These are phyloP conservation scores for Tipula lateralis DNA, from an alignment of 2,888 invertebrate genomes.

Conservation along the genomic window DNA sequence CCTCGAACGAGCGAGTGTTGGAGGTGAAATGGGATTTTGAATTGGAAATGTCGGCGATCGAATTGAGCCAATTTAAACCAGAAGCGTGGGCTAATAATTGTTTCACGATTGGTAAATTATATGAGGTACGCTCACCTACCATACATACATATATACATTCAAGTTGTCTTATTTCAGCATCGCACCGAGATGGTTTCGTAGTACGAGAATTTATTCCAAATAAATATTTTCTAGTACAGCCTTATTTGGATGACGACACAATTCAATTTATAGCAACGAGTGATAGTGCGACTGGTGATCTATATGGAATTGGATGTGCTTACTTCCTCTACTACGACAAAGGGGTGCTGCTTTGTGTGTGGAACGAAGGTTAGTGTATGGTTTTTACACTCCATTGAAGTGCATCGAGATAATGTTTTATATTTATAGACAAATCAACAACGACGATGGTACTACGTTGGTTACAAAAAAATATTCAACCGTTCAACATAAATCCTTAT, in stretches of 20 bases:
- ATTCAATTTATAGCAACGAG: not conserved
- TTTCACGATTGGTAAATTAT: not conserved
- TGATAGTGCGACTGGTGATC: not conserved
- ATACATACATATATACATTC: no score
- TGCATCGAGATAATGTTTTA: not conserved
- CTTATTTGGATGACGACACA: not conserved
- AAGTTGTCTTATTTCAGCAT: not conserved
- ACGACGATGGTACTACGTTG: not conserved
- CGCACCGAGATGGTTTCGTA: not conserved
- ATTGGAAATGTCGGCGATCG: not conserved
- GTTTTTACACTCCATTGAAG: not conserved
- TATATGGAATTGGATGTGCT: not conserved
- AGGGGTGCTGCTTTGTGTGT: not conserved
- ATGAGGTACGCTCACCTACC: no score
- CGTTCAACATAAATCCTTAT: not conserved
- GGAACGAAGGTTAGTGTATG: not conserved
- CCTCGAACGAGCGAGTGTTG: not conserved
- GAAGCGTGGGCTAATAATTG: not conserved
- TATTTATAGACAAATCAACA: not conserved
- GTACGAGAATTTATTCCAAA: not conserved
- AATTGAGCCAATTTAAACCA: not conserved
- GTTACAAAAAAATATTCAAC: not conserved
- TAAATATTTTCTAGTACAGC: not conserved
- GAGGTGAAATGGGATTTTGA: not conserved
- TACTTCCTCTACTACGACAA: not conserved